Evolutionary conservation across 2,113 vertebrate species (phyloP).

Genomic region (Chrysochloris asiatica): DNA sequence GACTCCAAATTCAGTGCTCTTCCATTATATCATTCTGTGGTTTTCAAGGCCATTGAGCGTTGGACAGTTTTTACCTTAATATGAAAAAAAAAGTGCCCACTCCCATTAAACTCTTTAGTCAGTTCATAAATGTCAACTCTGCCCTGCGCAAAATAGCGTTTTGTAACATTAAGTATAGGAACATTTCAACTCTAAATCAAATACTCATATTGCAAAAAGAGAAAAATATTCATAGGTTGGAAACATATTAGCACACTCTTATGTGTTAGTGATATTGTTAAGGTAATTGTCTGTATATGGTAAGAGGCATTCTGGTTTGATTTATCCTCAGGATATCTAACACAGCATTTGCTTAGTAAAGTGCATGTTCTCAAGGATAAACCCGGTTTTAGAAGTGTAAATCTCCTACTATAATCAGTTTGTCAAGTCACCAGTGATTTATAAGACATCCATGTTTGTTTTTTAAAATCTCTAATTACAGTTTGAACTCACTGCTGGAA

Average conservation of each 20-base stretch:
- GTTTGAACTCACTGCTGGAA: not conserved
- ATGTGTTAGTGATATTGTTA: not conserved
- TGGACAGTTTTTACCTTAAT: not conserved
- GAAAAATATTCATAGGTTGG: not conserved
- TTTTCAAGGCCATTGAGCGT: not conserved
- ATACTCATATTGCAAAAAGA: not conserved
- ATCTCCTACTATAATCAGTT: not conserved
- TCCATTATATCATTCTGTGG: not conserved
- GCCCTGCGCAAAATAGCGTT: not conserved
- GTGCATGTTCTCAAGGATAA: not conserved
- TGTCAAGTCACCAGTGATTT: not conserved
- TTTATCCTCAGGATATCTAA: not conserved
- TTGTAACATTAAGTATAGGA: not conserved
- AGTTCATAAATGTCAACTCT: not conserved
- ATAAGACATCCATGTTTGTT: not conserved
- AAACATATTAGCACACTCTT: not conserved
- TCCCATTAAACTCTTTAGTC: not conserved
- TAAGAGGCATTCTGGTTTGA: not conserved
- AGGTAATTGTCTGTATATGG: not conserved
- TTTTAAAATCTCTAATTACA: not conserved
- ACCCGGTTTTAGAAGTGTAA: not conserved
- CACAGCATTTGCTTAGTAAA: not conserved
- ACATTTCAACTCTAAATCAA: not conserved
- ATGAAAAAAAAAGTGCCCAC: not conserved
- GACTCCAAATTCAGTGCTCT: not conserved